Evolutionary conservation across 2,797 vertebrate species (phyloP).

Genomic region (Ciconia nigra): DNA sequence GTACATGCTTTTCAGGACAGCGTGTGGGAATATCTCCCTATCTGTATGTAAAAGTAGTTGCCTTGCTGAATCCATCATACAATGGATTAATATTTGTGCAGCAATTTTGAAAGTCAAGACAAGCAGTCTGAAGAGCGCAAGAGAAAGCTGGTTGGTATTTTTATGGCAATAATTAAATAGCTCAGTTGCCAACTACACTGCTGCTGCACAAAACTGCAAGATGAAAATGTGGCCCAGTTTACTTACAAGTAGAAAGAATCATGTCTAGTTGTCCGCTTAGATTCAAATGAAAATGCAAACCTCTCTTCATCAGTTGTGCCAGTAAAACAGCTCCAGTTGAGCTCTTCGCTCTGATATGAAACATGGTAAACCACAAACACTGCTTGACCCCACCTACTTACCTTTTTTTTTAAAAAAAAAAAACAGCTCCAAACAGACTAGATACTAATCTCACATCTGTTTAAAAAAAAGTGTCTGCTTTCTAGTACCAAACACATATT

Average conservation of each 20-base stretch:
- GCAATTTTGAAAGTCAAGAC: background rate
- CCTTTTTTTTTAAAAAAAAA: constrained; percentile 29
- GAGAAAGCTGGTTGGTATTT: background rate
- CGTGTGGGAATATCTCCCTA: background rate
- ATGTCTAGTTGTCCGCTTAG: background rate
- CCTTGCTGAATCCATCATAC: background rate
- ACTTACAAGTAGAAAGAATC: constrained; percentile 76
- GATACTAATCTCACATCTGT: background rate
- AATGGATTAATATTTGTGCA: background rate
- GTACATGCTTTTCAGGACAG: background rate
- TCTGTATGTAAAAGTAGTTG: background rate
- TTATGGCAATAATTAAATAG: background rate
- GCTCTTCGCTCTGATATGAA: background rate
- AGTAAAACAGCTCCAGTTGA: constrained; percentile 17
- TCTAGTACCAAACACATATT: background rate
- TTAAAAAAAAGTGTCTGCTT: background rate
- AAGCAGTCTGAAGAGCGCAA: background rate
- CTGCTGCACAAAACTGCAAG: background rate
- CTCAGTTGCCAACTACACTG: background rate
- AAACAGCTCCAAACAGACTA: background rate
- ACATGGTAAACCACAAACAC: constrained; percentile 30
- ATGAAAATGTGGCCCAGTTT: background rate
- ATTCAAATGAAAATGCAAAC: background rate
- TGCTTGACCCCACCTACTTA: constrained; percentile 56
- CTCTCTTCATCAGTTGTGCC: background rate